Evolutionary conservation across 2,113 vertebrate species (phyloP).

Genomic region (Archilochus colubris): DNA sequence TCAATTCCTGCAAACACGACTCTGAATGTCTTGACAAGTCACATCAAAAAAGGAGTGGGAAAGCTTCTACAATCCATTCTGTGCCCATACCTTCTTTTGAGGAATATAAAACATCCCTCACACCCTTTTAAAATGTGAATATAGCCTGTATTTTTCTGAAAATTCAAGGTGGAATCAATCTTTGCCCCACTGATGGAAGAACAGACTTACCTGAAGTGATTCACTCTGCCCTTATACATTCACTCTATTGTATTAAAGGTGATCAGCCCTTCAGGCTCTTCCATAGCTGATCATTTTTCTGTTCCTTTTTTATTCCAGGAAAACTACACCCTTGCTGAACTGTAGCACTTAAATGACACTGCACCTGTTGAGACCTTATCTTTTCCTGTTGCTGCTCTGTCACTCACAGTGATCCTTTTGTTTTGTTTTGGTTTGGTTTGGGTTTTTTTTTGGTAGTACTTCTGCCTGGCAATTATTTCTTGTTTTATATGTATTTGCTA

Average conservation of each 20-base stretch:
- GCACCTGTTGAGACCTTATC: neutral
- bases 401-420: neutral
- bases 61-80: neutral
- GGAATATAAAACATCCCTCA: neutral
- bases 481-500: neutral
- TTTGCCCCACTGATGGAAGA: neutral
- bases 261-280: neutral
- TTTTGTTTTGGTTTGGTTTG: neutral
- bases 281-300: neutral
- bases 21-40: neutral
- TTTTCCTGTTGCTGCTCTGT: neutral
- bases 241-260: neutral
- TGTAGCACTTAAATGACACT: neutral
- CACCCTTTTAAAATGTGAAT: neutral
- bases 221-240: neutral
- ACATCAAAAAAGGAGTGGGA: neutral
- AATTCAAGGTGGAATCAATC: neutral
- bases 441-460: neutral
- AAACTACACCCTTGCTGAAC: neutral
- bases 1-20: neutral
- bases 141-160: neutral
- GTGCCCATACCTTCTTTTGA: neutral
- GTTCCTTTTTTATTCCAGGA: neutral
- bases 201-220: neutral
- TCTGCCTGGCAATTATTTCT: neutral